Conservation (phyloP, 1,140 invertebrate species). For the Hylaeus anthracinus region DNA sequence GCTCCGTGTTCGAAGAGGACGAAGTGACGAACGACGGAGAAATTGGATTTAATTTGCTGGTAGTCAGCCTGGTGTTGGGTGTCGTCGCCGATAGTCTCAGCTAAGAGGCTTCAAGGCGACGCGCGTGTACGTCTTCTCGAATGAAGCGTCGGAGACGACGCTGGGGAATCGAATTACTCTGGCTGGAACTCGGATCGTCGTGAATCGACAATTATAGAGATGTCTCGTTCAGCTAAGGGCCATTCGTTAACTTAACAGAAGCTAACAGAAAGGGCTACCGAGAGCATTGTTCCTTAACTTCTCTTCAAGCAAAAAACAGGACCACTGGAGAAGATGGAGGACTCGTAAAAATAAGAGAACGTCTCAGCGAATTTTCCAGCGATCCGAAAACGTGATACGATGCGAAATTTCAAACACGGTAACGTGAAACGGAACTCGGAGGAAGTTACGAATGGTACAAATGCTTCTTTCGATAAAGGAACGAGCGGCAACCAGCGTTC, state of each 20-base stretch:
- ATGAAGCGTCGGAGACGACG: background rate
- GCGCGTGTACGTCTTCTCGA: constrained; percentile 2
- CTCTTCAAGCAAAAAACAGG: too few species aligned
- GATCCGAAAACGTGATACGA: too few species aligned
- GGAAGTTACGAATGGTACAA: background rate
- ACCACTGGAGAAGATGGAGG: too few species aligned
- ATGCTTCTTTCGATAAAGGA: background rate
- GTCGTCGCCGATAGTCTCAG: constrained; percentile 18
- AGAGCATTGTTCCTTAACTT: too few species aligned
- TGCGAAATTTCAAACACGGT: too few species aligned
- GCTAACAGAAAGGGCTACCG: too few species aligned
- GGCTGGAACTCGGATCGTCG: background rate
- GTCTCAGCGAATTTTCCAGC: too few species aligned
- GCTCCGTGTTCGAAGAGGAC: background rate
- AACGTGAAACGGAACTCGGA: too few species aligned
- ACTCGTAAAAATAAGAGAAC: too few species aligned
- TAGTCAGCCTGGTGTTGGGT: constrained; percentile 19
- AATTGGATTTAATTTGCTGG: constrained; percentile 61
- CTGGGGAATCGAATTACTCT: background rate
- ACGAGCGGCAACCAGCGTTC: background rate
- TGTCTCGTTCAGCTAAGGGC: background rate
- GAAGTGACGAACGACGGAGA: constrained; percentile 55
- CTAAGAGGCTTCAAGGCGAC: constrained; percentile 31
- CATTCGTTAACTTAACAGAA: background rate
- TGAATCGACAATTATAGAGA: constrained; percentile 22